A percentile compares a stretch with the other conserved stretches of the same genome.
Conservation (phyloP, 2,797 vertebrate genomes). For the Botia almorhae region DNA sequence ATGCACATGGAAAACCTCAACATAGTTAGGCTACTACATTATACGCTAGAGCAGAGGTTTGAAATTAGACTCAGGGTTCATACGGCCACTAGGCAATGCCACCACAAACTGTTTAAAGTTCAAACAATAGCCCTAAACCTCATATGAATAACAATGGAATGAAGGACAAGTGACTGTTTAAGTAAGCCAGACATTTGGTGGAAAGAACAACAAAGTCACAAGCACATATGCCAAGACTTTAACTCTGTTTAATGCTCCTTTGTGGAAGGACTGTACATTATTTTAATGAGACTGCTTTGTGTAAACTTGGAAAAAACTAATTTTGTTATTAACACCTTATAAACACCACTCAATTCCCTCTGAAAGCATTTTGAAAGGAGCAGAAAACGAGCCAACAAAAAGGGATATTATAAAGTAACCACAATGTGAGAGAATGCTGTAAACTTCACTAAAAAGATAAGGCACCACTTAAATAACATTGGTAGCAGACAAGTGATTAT, state of each 20-base stretch:
- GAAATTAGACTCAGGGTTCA: slow-evolving; percentile 51
- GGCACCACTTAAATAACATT: slow-evolving; percentile 10
- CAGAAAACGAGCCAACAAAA: slow-evolving; percentile 16
- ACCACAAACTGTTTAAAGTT: slow-evolving; percentile 46
- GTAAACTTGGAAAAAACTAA: slow-evolving; percentile 44
- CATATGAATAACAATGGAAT: slow-evolving; percentile 39
- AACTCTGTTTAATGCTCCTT: slow-evolving; percentile 26
- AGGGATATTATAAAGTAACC: slow-evolving; percentile 28
- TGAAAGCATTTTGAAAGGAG: slow-evolving; percentile 5
- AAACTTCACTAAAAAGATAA: slow-evolving; percentile 8
- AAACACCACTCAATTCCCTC: slow-evolving; percentile 48
- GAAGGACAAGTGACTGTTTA: slow-evolving; percentile 41
- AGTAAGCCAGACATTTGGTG: slow-evolving; percentile 28
- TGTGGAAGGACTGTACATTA: slow-evolving; percentile 39
- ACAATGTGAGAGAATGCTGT: slow-evolving; percentile 11
- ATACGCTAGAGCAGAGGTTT: slow-evolving; percentile 44
- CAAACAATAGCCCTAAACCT: slow-evolving; percentile 45
- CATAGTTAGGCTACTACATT: slow-evolving; percentile 55
- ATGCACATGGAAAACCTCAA: slow-evolving; percentile 52
- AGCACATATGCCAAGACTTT: slow-evolving; percentile 18
- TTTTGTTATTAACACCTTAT: slow-evolving; percentile 50
- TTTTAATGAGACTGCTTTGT: slow-evolving; percentile 51
- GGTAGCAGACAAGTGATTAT: not conserved
- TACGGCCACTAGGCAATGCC: slow-evolving; percentile 41
- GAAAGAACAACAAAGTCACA: slow-evolving; percentile 35